Evolutionary conservation across 2,113 vertebrate genomes (phyloP).

Genomic region (Pagrus major): DNA sequence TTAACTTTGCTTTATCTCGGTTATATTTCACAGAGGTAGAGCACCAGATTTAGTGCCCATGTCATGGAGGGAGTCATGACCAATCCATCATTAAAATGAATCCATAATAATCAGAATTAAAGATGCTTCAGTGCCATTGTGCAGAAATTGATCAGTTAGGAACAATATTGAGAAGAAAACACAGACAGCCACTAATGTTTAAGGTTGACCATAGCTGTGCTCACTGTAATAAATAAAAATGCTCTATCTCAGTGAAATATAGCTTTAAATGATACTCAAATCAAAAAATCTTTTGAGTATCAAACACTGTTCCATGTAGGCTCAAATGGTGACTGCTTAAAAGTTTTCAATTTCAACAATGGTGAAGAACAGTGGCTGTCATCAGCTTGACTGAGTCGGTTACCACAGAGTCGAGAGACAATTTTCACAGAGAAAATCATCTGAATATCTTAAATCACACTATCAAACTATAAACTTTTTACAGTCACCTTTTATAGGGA

Average conservation of each 20-base stretch:
- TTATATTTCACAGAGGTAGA: constrained; percentile 30
- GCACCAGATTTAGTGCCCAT: not conserved
- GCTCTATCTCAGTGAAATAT: constrained; percentile 34
- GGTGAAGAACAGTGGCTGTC: no score
- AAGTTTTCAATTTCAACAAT: not conserved
- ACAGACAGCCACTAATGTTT: not conserved
- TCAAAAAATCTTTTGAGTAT: not conserved
- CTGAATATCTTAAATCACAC: not conserved
- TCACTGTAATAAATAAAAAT: not conserved
- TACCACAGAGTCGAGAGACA: not conserved
- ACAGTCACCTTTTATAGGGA: not conserved
- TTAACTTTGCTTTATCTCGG: not conserved
- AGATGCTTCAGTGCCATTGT: not conserved
- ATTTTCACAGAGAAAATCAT: not conserved
- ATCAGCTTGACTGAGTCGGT: not conserved
- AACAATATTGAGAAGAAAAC: not conserved
- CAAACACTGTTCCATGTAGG: not conserved
- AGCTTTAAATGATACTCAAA: constrained; percentile 17
- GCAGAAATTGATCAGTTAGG: not conserved
- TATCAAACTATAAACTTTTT: not conserved
- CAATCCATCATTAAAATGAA: not conserved
- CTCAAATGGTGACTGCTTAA: not conserved
- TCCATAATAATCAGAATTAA: not conserved
- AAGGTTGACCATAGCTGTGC: not conserved
- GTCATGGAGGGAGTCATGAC: not conserved